A percentile compares a stretch with the other conserved stretches of the same genome.
Evolutionary conservation across 2,797 vertebrate species (phyloP).

Genomic region (Artibeus lituratus): DNA sequence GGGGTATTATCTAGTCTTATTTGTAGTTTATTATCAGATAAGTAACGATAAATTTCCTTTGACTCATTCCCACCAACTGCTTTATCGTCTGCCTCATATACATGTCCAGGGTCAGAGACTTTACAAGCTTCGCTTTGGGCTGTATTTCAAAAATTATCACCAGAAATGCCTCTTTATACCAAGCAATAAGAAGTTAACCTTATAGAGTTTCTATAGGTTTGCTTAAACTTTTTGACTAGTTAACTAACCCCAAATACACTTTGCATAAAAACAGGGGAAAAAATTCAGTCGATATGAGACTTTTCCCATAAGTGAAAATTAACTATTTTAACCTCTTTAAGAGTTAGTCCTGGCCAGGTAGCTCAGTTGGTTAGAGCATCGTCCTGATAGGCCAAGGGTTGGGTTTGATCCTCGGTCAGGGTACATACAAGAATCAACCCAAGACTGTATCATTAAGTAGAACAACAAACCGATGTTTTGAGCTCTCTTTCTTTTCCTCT

Average conservation of each 20-base stretch:
- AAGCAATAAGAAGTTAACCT: background rate
- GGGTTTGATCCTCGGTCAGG: background rate
- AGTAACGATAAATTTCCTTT: slow-evolving; percentile 59
- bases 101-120: slow-evolving; percentile 20
- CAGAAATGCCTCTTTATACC: slow-evolving; percentile 36
- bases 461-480: background rate
- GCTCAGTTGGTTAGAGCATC: background rate
- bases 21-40: slow-evolving; percentile 71
- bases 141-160: slow-evolving; percentile 29
- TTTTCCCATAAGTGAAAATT: slow-evolving; percentile 37
- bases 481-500: background rate
- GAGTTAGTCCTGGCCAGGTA: background rate
- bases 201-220: slow-evolving; percentile 50
- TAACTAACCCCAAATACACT: slow-evolving; percentile 25
- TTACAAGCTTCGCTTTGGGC: slow-evolving; percentile 20
- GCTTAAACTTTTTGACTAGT: slow-evolving; percentile 63
- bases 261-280: slow-evolving; percentile 48
- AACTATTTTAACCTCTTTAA: background rate
- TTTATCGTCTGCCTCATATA: slow-evolving; percentile 63
- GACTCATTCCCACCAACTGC: slow-evolving; percentile 58
- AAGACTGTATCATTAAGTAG: background rate
- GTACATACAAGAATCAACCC: background rate
- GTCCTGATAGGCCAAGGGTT: background rate
- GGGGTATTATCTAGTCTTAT: slow-evolving; percentile 20
- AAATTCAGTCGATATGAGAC: slow-evolving; percentile 56